These are phyloP conservation scores for Nomada hirtipes DNA, from an alignment of 2,888 invertebrate species.

Conservation along the genomic window DNA sequence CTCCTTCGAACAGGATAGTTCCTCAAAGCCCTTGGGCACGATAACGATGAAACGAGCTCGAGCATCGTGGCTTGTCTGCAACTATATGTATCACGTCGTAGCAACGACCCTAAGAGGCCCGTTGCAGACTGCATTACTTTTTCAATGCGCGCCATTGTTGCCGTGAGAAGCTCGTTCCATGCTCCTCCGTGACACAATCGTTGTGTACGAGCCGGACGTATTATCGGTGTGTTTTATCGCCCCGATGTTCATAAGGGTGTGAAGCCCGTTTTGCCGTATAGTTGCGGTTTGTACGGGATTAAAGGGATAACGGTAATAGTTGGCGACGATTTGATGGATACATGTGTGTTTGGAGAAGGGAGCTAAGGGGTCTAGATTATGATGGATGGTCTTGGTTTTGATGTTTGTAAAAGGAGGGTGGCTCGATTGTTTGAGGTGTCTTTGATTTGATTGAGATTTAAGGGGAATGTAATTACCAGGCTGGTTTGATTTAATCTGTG, in stretches of 20 bases:
- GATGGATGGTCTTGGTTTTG: neutral
- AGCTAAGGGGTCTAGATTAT: neutral
- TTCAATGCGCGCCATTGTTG: constrained; percentile 53
- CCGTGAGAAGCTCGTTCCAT: constrained; percentile 56
- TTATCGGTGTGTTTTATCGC: constrained; percentile 41
- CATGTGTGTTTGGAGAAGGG: neutral
- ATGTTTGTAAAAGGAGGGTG: neutral
- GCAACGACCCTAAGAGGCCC: constrained; percentile 54
- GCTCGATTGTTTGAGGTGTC: too few relatives aligned
- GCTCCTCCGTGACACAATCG: constrained; percentile 26
- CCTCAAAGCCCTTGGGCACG: constrained; percentile 39
- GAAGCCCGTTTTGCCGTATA: constrained; percentile 6
- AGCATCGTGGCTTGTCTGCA: constrained; percentile 40
- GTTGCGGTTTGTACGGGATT: constrained; percentile 2
- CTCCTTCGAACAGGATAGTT: constrained; percentile 14
- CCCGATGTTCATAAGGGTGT: constrained; percentile 13
- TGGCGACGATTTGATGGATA: constrained; percentile 17
- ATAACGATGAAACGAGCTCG: constrained; percentile 32
- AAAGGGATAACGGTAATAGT: too few relatives aligned
- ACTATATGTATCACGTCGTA: constrained; percentile 59
- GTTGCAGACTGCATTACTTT: constrained; percentile 61
- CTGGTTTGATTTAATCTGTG: too few relatives aligned
- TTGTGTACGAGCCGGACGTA: constrained; percentile 31
- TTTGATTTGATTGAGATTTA: too few relatives aligned
- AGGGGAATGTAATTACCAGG: too few relatives aligned